phyloP scores from a whole-genome alignment of 2,797 vertebrate genomes.

The Spatula clypeata region DNA sequence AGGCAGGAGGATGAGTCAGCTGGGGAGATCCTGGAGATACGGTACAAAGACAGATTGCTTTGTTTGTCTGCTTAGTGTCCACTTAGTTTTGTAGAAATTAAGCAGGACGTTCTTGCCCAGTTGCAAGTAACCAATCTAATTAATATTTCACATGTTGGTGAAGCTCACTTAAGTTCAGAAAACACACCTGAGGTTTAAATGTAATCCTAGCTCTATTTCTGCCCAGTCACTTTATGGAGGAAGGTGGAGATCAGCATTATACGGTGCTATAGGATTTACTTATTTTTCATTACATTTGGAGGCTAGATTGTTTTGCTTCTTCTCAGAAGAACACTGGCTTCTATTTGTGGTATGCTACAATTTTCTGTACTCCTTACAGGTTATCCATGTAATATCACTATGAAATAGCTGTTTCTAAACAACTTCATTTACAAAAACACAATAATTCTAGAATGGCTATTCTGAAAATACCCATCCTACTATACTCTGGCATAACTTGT shows the following conservation, averaged over 20 bases:
- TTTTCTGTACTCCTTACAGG: not conserved
- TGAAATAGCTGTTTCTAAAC: not conserved
- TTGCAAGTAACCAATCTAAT: not conserved
- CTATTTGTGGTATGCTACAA: not conserved
- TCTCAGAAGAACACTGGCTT: not conserved
- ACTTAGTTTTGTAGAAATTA: not conserved
- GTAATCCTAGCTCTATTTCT: not conserved
- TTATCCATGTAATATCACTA: not conserved
- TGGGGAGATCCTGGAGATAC: not conserved
- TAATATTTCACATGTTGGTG: not conserved
- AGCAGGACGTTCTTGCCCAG: not conserved
- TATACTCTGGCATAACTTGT: not conserved
- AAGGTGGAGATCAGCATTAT: not conserved
- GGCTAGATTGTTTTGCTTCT: not conserved
- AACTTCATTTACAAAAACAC: accelerated
- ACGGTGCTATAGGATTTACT: not conserved
- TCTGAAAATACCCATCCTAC: not conserved
- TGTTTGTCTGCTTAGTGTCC: conserved; percentile 6
- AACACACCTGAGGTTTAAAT: not conserved
- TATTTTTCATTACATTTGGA: not conserved
- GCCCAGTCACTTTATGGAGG: not conserved
- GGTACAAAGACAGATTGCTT: not conserved
- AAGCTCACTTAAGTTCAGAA: not conserved
- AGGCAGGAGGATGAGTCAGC: conserved; percentile 35
- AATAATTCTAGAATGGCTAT: not conserved